These are phyloP conservation scores for Solenopsis invicta DNA, from an alignment of 1,140 invertebrate species.

Conservation along the genomic window DNA sequence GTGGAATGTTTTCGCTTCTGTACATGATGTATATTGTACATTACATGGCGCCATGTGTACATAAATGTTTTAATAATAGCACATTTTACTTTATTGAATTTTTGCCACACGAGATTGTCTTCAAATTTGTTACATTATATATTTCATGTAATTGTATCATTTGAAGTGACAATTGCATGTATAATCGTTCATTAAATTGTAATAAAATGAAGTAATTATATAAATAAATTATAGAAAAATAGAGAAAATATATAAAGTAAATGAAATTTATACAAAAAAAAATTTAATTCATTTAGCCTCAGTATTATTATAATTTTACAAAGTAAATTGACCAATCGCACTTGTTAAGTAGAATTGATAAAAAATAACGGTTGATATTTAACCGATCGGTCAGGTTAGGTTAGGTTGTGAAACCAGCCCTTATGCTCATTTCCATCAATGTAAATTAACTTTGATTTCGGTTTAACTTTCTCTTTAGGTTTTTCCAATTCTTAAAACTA, in stretches of 20 bases:
- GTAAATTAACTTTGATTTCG: no score
- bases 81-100: constrained; percentile 5
- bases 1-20: neutral
- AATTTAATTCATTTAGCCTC: neutral
- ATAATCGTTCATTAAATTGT: neutral
- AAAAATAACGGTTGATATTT: no score
- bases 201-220: neutral
- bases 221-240: no score
- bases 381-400: no score
- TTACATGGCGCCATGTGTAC: neutral
- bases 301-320: neutral
- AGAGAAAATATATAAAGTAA: neutral
- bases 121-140: no score
- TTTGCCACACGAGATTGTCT: neutral
- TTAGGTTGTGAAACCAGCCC: no score
- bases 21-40: neutral
- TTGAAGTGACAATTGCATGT: neutral
- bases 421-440: no score
- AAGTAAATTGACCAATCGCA: no score
- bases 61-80: neutral
- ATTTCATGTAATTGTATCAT: no score
- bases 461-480: no score
- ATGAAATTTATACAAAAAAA: neutral
- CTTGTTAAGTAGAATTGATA: no score
- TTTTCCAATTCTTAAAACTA: no score